These are phyloP conservation scores for Podabrus alpinus DNA, from an alignment of 2,888 invertebrate genomes.

Conservation along the genomic window DNA sequence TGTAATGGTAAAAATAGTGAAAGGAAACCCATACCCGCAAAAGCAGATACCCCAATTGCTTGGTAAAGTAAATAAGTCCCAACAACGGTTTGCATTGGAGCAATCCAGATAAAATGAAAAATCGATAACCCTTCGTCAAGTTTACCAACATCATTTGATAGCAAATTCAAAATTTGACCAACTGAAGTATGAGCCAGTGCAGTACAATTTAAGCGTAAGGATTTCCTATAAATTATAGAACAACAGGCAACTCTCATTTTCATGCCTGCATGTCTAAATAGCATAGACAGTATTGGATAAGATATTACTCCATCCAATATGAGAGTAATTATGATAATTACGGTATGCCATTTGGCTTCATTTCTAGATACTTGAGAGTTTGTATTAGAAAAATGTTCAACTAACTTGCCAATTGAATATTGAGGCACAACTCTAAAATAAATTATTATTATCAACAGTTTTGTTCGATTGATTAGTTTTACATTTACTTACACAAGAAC, in stretches of 20 bases:
- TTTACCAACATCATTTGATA: conserved; percentile 71
- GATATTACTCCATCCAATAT: conserved; percentile 44
- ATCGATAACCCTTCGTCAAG: conserved; percentile 91
- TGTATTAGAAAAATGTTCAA: conserved; percentile 63
- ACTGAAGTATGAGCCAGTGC: conserved; percentile 65
- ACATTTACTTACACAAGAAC: conserved; percentile 48
- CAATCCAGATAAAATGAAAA: conserved; percentile 81
- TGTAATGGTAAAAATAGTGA: conserved; percentile 52
- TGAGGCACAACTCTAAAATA: conserved; percentile 48
- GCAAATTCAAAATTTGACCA: conserved; percentile 56
- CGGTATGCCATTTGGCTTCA: conserved; percentile 78
- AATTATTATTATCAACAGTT: neutral
- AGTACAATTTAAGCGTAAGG: conserved; percentile 53
- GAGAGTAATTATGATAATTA: conserved; percentile 62
- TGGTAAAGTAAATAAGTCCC: conserved; percentile 61
- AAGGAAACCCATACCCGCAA: conserved; percentile 56
- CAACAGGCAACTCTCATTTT: conserved; percentile 82
- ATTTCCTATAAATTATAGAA: conserved; percentile 81
- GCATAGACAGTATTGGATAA: conserved; percentile 90
- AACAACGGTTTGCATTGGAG: conserved; percentile 64
- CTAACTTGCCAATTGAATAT: conserved; percentile 65
- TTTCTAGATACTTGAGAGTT: conserved; percentile 45
- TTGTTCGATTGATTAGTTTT: neutral
- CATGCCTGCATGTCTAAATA: conserved; percentile 82
- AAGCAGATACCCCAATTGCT: conserved; percentile 54